phyloP scores from a whole-genome alignment of 2,888 invertebrate species.

The Euzophera pinguis region DNA sequence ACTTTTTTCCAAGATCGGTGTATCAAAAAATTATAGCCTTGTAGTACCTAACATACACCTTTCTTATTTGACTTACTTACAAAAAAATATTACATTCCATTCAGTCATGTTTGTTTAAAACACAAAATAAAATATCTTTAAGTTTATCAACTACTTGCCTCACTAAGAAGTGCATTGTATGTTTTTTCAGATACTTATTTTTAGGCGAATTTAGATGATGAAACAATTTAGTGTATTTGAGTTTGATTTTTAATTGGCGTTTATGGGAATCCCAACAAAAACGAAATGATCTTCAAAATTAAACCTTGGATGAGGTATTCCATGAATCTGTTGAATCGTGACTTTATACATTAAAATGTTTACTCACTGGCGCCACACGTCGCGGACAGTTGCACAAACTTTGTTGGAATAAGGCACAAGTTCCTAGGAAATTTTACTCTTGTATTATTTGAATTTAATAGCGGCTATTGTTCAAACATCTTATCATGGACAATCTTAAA shows the following conservation, averaged over 20 bases:
- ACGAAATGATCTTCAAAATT: constrained; percentile 18
- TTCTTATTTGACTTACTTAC: too few species aligned
- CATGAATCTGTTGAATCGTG: constrained; percentile 58
- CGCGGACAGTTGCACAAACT: constrained; percentile 56
- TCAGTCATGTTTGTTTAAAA: too few species aligned
- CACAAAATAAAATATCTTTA: too few species aligned
- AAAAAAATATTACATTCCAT: too few species aligned
- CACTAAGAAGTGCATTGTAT: too few species aligned
- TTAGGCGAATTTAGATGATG: too few species aligned
- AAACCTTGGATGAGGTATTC: constrained; percentile 28
- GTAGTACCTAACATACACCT: too few species aligned
- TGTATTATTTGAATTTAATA: constrained; percentile 34
- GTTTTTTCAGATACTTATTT: too few species aligned
- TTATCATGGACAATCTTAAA: constrained; percentile 42
- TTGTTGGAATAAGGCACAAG: constrained; percentile 52
- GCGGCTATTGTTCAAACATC: constrained; percentile 37
- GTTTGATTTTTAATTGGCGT: constrained; percentile 6
- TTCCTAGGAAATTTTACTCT: constrained; percentile 45
- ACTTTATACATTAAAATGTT: constrained; percentile 69
- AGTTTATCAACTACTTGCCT: too few species aligned
- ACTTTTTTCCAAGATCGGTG: too few species aligned
- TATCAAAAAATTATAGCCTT: too few species aligned
- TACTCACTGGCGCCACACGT: constrained; percentile 65
- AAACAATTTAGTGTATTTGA: neutral
- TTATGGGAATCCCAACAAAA: constrained; percentile 23